Evolutionary conservation across 2,113 vertebrate species (phyloP).

Genomic region (Callocephalon fimbriatum): DNA sequence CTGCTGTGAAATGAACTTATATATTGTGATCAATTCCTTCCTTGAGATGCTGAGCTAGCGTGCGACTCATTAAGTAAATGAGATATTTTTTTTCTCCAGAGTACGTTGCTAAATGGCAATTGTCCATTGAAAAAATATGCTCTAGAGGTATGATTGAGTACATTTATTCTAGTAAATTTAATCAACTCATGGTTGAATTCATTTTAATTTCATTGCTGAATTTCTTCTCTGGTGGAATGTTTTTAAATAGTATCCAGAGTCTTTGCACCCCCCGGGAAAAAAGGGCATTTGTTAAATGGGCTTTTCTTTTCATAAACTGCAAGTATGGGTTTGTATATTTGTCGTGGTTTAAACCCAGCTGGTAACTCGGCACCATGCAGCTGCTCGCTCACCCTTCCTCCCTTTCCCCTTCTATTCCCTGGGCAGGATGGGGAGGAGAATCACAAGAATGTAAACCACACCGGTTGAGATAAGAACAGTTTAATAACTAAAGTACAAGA

Average conservation of each 20-base stretch:
- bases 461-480: not conserved
- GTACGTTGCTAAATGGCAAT: conserved; percentile 24
- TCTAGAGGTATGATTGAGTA: conserved; percentile 4
- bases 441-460: not conserved
- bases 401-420: not conserved
- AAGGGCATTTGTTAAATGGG: not conserved
- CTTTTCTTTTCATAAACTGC: not conserved
- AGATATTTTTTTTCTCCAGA: not conserved
- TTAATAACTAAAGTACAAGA: not conserved
- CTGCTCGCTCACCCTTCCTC: not conserved
- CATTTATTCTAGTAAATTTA: conserved; percentile 50
- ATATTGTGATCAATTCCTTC: conserved; percentile 18
- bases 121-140: conserved; percentile 44
- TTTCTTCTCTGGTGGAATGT: not conserved
- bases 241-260: not conserved
- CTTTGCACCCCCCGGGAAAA: not conserved
- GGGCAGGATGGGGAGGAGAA: not conserved
- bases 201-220: conserved; percentile 18
- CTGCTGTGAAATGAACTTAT: not conserved
- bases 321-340: not conserved
- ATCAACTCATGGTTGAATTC: conserved; percentile 5
- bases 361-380: not conserved
- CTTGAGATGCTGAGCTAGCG: not conserved
- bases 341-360: not conserved
- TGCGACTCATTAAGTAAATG: conserved; percentile 39